These are phyloP conservation scores for Polymixis lichenea DNA, from an alignment of 2,888 invertebrate species.

Conservation along the genomic window DNA sequence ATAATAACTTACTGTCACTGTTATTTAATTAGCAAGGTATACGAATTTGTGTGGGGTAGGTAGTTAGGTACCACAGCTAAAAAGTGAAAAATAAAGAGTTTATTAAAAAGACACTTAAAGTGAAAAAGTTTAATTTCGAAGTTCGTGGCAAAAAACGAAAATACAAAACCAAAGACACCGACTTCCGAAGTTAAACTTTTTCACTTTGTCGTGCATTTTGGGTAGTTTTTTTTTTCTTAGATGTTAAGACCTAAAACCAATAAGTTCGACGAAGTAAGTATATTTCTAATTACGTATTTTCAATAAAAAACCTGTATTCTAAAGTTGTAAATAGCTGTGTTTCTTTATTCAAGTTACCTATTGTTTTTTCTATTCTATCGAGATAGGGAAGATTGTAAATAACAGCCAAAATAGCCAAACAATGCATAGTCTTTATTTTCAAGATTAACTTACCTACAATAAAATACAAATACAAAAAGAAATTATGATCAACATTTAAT, in stretches of 20 bases:
- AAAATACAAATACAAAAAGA: conserved; percentile 38
- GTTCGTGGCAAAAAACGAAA: too few species aligned
- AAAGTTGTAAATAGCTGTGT: not conserved
- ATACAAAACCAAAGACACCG: too few species aligned
- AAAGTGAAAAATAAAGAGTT: too few species aligned
- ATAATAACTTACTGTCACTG: too few species aligned
- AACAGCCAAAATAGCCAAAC: conserved; percentile 21
- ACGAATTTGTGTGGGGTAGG: too few species aligned
- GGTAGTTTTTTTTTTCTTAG: not conserved
- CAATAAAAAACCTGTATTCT: not conserved
- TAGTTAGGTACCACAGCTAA: too few species aligned
- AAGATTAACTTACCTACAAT: conserved; percentile 57
- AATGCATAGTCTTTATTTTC: conserved; percentile 46
- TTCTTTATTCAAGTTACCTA: conserved; percentile 2
- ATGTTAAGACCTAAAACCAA: not conserved
- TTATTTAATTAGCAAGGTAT: too few species aligned
- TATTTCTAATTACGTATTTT: not conserved
- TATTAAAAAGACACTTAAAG: too few species aligned
- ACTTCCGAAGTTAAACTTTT: too few species aligned
- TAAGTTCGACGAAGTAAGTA: not conserved
- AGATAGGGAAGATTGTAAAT: not conserved
- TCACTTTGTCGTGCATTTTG: too few species aligned
- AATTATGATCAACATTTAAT: conserved; percentile 69
- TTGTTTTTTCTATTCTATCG: not conserved
- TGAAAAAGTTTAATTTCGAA: too few species aligned